Base-by-base conservation (phyloP, 2,113 vertebrate genomes). In the Neotoma lepida region DNA sequence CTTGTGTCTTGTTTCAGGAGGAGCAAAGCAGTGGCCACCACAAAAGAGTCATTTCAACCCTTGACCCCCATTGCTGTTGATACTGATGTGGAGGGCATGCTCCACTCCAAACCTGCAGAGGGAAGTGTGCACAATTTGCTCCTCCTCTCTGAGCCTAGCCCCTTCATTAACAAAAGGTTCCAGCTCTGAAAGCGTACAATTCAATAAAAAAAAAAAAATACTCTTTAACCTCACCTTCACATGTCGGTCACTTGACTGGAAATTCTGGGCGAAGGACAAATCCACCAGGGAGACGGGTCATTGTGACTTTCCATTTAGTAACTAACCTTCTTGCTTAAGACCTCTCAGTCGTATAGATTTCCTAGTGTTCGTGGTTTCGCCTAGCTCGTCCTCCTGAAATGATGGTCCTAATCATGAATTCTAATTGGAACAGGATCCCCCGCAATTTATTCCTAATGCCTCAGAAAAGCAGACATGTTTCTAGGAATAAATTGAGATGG, bases 381-480 rank as follows among this genome's bases (percentile, higher is more conserved):
- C 87, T 89, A 91, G 93, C 93, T 88, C 85, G 49, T 96, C 74
- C 87, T 81, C 90, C 94, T 73, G 94, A 95, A 94, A 94, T 63
- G 49, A 93, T 90, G 61, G 91, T 78, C 90, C 92, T 96, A 95
- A 97, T 97, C 97, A 96, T 95, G 93, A 96, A 97, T 97, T 97
- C 96, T 97, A 96, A 97, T 97, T 96, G 95, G 96, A 97, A 96
- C 12, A 51, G 76, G 95, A 97, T 97, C 96, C 93, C 86, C 96
- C 88, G 96, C 96, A 97, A 97, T 97, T 97, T 97, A 96, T 96
- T 96, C 81, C 96, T 97, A 97, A 97, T 96, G 89, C 96, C 92
- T 93, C 81, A 61, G 96, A 95, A 95, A 97, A 95, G 96, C 81
- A 94, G 96, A 91, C 81, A 94, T 97, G 94, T 97, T 96, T 91